These are phyloP conservation scores for Drosophila neocordata DNA, from an alignment of 1,140 invertebrate genomes.

Conservation along the genomic window DNA sequence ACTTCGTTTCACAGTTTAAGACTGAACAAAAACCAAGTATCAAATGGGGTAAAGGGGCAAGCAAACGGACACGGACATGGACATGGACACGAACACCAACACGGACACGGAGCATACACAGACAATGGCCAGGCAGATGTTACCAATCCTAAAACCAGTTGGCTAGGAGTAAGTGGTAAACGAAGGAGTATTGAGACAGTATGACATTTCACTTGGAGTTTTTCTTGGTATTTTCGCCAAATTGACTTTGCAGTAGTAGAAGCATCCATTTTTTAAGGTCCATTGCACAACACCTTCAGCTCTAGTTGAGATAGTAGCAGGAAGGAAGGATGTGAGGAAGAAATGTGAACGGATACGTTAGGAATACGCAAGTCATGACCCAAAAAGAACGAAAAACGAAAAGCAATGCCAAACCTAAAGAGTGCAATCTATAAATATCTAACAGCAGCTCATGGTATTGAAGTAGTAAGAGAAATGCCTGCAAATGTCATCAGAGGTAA, in stretches of 20 bases:
- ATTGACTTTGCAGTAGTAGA: constrained; percentile 43
- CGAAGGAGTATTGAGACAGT: constrained; percentile 2
- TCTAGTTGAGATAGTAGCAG: constrained; percentile 8
- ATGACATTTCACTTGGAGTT: constrained; percentile 55
- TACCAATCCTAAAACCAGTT: background rate
- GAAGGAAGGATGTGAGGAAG: background rate
- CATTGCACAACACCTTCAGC: constrained; percentile 48
- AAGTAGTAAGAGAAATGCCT: constrained; percentile 1
- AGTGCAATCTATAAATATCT: constrained; percentile 77
- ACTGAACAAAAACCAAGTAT: background rate
- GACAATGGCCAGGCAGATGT: constrained; percentile 7
- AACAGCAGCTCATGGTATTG: constrained; percentile 19
- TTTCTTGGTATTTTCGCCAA: constrained; percentile 53
- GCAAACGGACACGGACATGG: too few relatives aligned
- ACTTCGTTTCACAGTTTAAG: background rate
- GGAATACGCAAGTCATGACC: constrained; percentile 7
- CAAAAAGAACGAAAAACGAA: background rate
- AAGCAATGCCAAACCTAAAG: constrained; percentile 20
- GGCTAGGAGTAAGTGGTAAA: background rate
- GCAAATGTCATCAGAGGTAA: constrained; percentile 58
- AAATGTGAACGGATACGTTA: constrained; percentile 28
- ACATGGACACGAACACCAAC: too few relatives aligned
- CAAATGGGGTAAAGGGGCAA: background rate
- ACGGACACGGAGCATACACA: background rate
- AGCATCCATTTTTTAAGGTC: constrained; percentile 67